A percentile compares a stretch with the other conserved stretches of the same genome.
These are phyloP conservation scores for Hoplias malabaricus DNA, from an alignment of 2,113 vertebrate species.

Conservation along the genomic window DNA sequence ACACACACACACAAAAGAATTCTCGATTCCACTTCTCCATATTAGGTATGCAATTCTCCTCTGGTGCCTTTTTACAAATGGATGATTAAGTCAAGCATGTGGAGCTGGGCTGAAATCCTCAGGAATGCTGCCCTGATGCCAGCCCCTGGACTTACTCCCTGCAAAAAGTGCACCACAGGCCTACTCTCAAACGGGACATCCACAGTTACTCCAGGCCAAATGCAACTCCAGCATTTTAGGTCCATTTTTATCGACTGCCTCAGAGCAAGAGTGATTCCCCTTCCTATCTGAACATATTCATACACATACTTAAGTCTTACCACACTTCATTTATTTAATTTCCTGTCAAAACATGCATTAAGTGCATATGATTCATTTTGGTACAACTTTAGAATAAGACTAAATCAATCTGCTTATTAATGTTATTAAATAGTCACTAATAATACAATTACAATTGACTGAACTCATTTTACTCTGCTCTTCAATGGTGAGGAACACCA, in stretches of 20 bases:
- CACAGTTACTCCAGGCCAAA: neutral
- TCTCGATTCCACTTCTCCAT: constrained; percentile 90
- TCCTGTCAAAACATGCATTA: too few relatives aligned
- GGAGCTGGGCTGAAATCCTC: constrained; percentile 91
- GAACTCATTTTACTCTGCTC: too few relatives aligned
- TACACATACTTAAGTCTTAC: too few relatives aligned
- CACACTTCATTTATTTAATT: too few relatives aligned
- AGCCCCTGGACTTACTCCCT: constrained; percentile 84
- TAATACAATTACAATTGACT: too few relatives aligned
- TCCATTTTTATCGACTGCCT: neutral
- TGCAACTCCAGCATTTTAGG: neutral
- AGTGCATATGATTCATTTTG: too few relatives aligned
- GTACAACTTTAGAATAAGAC: too few relatives aligned
- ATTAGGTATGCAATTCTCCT: constrained; percentile 94
- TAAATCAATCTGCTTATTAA: too few relatives aligned
- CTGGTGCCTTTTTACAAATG: constrained; percentile 76
- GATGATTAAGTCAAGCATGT: constrained; percentile 97
- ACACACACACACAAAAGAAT: constrained; percentile 50
- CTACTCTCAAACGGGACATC: constrained; percentile 19
- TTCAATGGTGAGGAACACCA: too few relatives aligned
- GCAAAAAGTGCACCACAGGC: constrained; percentile 74
- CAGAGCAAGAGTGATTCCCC: neutral
- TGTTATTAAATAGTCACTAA: too few relatives aligned
- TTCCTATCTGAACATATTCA: neutral
- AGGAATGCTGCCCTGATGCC: constrained; percentile 87